Base-by-base conservation (phyloP, 2,113 vertebrate species). In the Ramphastos sulfuratus region DNA sequence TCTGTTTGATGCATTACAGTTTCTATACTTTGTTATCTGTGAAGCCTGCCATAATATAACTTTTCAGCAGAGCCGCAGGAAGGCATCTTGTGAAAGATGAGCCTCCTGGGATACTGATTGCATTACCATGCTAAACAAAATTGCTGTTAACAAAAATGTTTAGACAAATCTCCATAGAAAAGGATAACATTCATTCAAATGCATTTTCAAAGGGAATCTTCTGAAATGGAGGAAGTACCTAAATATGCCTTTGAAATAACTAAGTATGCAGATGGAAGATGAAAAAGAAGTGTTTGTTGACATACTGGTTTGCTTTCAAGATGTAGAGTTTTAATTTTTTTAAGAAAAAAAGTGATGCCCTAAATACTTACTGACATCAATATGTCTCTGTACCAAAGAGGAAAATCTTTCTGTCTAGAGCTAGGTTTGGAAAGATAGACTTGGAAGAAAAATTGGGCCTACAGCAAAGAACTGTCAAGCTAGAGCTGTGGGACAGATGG, bases 51-150 rank as follows among this genome's bases (percentile, higher is more conserved):
- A 18, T 82, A 70, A 91, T 72, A 23, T 1, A 92, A 69, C 94
- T 93, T 87, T 56, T 50, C 77, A 93, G 86, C 82, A 42, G 77
- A 87, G 31, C 77, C 67, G 71, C 55, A 86, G 60, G 71, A 77
- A 92, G 87, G 80, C 79, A 61, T 77, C 86, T 60, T 90, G 54
- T 89, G 78, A 91, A 90, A 63, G 66, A 85, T 87, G 88, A 85
- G 39, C 71, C 74, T 91, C 59, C 75, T 55, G 72, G 74, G 93
- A 90, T 61, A 39, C 50, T 66, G 92, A 87, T 69, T 95, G 80
- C 80, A 87, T 94, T 95, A 89, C 81, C 72, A 59, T 74, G 76
- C 87, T 94, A 86, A 93, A 81, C 42, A 95, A 92, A 95, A 92
- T 84, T 84, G 87, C 76, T 93, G 50, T 89, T 88, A 93, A 90